Evolutionary conservation across 92 coral and sea anemone genomes (phyloP), one percentile per base, ranked within the genome.

Genomic region (Epizoanthus scotinus): DNA sequence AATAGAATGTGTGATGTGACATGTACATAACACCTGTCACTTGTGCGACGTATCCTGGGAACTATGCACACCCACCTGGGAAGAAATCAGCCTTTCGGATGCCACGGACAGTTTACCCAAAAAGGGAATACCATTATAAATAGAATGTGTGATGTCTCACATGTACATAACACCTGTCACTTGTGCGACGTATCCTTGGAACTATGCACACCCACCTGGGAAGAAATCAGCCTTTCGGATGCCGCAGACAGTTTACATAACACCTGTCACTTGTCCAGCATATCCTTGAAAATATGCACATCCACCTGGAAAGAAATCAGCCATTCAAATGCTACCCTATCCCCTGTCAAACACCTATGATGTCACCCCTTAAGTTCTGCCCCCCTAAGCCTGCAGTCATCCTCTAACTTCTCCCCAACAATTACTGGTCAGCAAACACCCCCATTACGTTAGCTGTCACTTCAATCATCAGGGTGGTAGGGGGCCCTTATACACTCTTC

Each of bases 181-280:
- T n/a, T 89, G 82, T 82, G 97, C 97, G 3, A 84, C 97, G 1
- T 92, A 92, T 70, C 97, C 97, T 0, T 92, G 97, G 97, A 92
- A 92, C 73, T 90, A 92, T 42, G 82, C 86, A 10, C 97, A 89
- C 28, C 93, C 97, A 7, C 90, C 93, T 21, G 97, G 97, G 5
- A 87, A 89, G 75, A 89, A 89, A 75, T 81, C 92, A 18, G 81
- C 82, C 5, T 89, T 89, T 42, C 81, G 84, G 63, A 89, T 92
- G 93, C 93, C 97, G 13, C 90, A 71, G 71, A 92, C 97, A 50
- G 75, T 92, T 17, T 92, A 92, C 52, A 70, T 92, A 31, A 84
- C 97, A 6, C 97, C 97, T 17, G 80, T 92, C 29, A 92, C 97
- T 20, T 89, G 79, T 82, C 94, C 97, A 6, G 82, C 97, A 3